A percentile compares a stretch with the other conserved stretches of the same genome.
Evolutionary conservation across 2,113 vertebrate genomes (phyloP).

Genomic region (Hirundichthys speculiger): DNA sequence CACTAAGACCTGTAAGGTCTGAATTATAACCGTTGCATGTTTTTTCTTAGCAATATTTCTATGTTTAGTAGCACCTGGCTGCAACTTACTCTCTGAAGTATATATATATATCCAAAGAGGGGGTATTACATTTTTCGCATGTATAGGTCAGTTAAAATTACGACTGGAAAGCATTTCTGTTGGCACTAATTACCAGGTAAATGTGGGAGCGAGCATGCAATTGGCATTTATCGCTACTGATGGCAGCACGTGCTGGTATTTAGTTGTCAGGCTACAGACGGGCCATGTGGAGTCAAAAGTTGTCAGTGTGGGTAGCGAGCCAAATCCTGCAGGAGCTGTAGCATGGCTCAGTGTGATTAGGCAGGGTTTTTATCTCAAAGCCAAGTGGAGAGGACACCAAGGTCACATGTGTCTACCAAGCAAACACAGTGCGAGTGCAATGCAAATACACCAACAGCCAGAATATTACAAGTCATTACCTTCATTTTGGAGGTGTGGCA

Average conservation of each 20-base stretch:
- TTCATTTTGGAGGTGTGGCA: neutral
- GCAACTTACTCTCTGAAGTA: too few relatives aligned
- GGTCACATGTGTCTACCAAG: slow-evolving; percentile 54
- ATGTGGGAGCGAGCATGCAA: slow-evolving; percentile 62
- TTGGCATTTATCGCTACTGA: slow-evolving; percentile 73
- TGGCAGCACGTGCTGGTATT: slow-evolving; percentile 72
- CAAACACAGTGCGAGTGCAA: neutral
- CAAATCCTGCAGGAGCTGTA: slow-evolving; percentile 67
- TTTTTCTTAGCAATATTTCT: too few relatives aligned
- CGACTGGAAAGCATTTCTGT: slow-evolving; percentile 43
- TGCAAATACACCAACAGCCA: neutral
- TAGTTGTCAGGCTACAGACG: slow-evolving; percentile 60
- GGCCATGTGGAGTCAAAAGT: slow-evolving; percentile 63
- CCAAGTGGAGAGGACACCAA: slow-evolving; percentile 65
- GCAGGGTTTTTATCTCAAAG: slow-evolving; percentile 51
- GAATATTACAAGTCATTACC: too few relatives aligned
- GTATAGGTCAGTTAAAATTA: too few relatives aligned
- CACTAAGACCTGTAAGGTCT: too few relatives aligned
- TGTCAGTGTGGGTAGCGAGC: slow-evolving; percentile 49
- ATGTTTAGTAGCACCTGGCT: too few relatives aligned
- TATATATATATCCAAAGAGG: too few relatives aligned
- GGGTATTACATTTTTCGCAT: too few relatives aligned
- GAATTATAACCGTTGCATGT: too few relatives aligned
- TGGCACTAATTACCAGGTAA: slow-evolving; percentile 62
- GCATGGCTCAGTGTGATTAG: slow-evolving; percentile 68